Conservation (phyloP, 1,140 invertebrate species). For the Odontomachus brunneus region DNA sequence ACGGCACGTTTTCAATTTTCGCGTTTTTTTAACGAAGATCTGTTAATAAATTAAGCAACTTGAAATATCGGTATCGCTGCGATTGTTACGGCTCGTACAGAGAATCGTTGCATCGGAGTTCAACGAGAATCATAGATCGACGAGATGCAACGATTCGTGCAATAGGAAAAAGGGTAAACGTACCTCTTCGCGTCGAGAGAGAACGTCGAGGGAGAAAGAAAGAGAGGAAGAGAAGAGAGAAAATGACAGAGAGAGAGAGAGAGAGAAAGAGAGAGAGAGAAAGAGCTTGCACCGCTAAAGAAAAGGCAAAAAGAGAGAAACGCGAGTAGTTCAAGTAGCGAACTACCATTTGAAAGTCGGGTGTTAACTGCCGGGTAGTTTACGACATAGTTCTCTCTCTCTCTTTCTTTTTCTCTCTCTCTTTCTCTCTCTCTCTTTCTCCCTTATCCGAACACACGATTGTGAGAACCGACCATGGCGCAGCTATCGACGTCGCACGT, state of each 20-base stretch:
- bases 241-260: too few relatives aligned
- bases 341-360: conserved; percentile 56
- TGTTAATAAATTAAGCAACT: neutral
- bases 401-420: neutral
- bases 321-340: conserved; percentile 62
- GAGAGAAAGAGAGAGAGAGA: too few relatives aligned
- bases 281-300: neutral
- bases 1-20: neutral
- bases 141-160: conserved; percentile 21
- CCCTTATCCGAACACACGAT: conserved; percentile 47
- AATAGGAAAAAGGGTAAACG: neutral
- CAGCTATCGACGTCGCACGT: conserved; percentile 24
- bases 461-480: conserved; percentile 28
- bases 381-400: conserved; percentile 59
- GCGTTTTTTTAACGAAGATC: neutral
- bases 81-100: neutral
- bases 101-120: neutral
- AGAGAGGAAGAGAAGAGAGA: too few relatives aligned
- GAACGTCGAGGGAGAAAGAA: too few relatives aligned
- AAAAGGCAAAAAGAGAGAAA: neutral
- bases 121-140: too few relatives aligned
- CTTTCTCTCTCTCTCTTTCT: too few relatives aligned
- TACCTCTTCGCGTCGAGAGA: neutral
- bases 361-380: conserved; percentile 67
- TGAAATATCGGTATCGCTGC: neutral